These are phyloP conservation scores for Telmatherina bonti DNA, from an alignment of 2,797 vertebrate genomes.

Conservation along the genomic window DNA sequence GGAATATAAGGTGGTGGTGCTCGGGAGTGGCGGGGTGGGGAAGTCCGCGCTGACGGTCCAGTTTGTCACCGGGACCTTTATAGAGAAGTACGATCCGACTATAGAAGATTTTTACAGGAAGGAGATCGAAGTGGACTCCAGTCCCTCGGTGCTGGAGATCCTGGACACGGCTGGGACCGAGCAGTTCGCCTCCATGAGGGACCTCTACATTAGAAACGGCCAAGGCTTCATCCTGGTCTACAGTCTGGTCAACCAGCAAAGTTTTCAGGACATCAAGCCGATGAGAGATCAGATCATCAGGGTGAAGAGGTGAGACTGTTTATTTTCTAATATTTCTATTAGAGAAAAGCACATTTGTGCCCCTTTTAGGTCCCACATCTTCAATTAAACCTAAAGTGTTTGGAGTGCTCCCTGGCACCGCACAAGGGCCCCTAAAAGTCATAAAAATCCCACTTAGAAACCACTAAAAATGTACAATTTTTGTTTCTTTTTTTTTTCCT, in stretches of 20 bases:
- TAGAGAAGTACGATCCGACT: conserved; percentile 98
- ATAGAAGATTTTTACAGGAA: conserved; percentile 93
- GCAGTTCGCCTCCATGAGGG: conserved; percentile 96
- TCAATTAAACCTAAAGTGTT: not conserved
- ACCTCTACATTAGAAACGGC: conserved; percentile 96
- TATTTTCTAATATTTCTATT: not conserved
- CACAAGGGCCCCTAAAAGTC: not conserved
- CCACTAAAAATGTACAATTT: not conserved
- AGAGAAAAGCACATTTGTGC: too few relatives aligned
- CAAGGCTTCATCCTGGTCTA: conserved; percentile 97
- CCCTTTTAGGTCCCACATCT: not conserved
- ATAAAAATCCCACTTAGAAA: not conserved
- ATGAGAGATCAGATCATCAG: conserved; percentile 98
- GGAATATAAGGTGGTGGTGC: conserved; percentile 97
- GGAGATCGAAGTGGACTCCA: conserved; percentile 97
- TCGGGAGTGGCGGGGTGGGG: conserved; percentile 93
- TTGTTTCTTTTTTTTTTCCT: not conserved
- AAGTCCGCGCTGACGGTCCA: conserved; percentile 95
- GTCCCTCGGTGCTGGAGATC: conserved; percentile 95
- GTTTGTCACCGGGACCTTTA: conserved; percentile 96
- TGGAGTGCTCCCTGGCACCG: conserved; percentile 21
- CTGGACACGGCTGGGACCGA: conserved; percentile 95
- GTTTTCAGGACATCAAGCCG: conserved; percentile 96
- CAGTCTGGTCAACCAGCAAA: conserved; percentile 95
- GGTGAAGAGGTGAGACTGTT: conserved; percentile 87